Evolutionary conservation across 2,797 vertebrate species (phyloP).

Genomic region (Selene dorsalis): DNA sequence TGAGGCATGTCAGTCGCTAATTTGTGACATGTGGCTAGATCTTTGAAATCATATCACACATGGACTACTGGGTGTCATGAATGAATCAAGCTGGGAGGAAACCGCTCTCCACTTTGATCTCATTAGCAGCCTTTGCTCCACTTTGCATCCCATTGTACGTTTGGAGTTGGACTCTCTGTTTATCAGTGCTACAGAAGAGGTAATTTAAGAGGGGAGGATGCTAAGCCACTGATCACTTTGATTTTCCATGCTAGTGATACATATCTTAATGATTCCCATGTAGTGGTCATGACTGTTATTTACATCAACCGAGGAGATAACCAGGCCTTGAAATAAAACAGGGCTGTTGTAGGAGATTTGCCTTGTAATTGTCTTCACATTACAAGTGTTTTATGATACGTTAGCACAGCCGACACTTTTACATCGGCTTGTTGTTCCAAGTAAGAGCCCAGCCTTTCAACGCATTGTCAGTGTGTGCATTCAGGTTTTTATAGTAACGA

Average conservation of each 20-base stretch:
- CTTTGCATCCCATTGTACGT: conserved; percentile 46
- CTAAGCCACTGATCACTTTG: conserved; percentile 11
- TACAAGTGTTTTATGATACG: conserved; percentile 3
- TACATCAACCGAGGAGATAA: conserved; percentile 1
- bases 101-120: conserved; percentile 74
- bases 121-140: conserved; percentile 67
- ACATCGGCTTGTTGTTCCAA: not conserved
- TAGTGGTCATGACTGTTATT: conserved; percentile 16
- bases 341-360: not conserved
- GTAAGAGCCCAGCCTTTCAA: not conserved
- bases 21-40: conserved; percentile 77
- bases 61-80: conserved; percentile 61
- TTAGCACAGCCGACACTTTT: not conserved
- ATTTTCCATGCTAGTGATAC: conserved; percentile 32
- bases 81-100: conserved; percentile 67
- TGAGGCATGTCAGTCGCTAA: conserved; percentile 78
- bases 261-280: conserved; percentile 12
- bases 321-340: conserved; percentile 7
- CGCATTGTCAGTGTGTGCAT: not conserved
- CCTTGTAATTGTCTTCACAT: not conserved
- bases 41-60: conserved; percentile 80
- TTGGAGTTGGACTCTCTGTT: conserved; percentile 52
- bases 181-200: conserved; percentile 45
- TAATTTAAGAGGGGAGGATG: conserved; percentile 40
- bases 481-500: not conserved